Conservation (phyloP, 2,113 vertebrate genomes). For the Ailuropoda melanoleuca region DNA sequence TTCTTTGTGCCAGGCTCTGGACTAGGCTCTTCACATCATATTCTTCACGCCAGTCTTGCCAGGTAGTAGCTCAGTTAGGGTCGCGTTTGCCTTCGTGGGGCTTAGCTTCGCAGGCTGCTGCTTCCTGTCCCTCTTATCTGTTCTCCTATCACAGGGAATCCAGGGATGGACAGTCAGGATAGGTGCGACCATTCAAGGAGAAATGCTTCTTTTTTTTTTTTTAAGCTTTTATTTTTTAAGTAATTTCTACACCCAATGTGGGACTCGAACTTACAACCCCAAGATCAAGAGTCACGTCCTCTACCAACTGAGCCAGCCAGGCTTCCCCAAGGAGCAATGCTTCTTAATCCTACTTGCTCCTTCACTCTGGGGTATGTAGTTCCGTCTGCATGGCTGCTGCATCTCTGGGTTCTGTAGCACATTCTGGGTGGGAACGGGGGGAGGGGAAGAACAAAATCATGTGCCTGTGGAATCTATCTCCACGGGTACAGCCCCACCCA, state of each 20-base stretch:
- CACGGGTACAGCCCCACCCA: fast-evolving
- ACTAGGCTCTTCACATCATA: background rate
- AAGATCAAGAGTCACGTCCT: background rate
- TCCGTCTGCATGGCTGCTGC: background rate
- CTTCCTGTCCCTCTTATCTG: background rate
- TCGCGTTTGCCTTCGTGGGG: background rate
- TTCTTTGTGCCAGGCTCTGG: background rate
- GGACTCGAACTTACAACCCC: background rate
- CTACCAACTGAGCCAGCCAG: background rate
- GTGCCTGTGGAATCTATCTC: background rate
- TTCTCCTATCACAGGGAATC: background rate
- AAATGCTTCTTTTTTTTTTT: background rate
- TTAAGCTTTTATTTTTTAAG: background rate
- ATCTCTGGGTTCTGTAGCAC: background rate
- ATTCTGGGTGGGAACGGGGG: background rate
- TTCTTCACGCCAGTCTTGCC: background rate
- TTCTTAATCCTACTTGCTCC: background rate
- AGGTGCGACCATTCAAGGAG: background rate
- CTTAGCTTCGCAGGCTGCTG: background rate
- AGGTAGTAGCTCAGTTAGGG: background rate
- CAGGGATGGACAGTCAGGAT: background rate
- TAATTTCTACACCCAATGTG: background rate
- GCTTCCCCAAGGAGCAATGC: background rate
- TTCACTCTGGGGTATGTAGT: background rate
- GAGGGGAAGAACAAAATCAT: background rate